phyloP scores from a whole-genome alignment of 2,113 vertebrate genomes.

The Amia ocellicauda region DNA sequence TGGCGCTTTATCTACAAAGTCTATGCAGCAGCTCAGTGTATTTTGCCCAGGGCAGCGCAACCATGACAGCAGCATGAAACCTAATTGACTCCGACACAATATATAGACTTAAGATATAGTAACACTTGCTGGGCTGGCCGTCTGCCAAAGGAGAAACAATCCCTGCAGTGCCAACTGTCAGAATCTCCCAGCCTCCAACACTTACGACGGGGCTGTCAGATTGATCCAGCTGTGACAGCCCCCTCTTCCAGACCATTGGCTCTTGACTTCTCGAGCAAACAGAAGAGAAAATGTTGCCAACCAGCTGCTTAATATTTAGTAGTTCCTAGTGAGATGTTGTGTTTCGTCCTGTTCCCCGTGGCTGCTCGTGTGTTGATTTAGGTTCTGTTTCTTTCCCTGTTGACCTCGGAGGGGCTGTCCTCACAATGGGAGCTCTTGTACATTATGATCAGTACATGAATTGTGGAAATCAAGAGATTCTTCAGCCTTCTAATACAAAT shows the following conservation, averaged over 20 bases:
- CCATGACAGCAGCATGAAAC: conserved; percentile 2
- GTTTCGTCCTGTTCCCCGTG: conserved; percentile 20
- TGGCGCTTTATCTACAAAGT: conserved; percentile 4
- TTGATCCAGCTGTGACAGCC: conserved; percentile 23
- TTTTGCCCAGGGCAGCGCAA: no score
- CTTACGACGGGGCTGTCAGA: conserved; percentile 18
- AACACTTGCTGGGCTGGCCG: neutral
- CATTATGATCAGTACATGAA: neutral
- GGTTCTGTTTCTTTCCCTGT: neutral
- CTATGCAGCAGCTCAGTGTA: neutral
- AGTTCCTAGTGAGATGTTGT: conserved; percentile 16
- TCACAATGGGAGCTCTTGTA: neutral
- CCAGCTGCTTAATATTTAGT: conserved; percentile 23
- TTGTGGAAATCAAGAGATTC: no score
- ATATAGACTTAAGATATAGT: neutral
- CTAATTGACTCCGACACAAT: neutral
- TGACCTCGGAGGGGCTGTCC: neutral
- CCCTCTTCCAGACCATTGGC: conserved; percentile 22
- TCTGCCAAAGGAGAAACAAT: conserved; percentile 15
- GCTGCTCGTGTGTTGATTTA: conserved; percentile 13
- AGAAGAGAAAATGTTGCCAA: conserved; percentile 22
- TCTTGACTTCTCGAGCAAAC: conserved; percentile 19
- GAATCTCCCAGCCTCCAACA: conserved; percentile 11
- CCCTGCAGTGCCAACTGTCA: conserved; percentile 10
- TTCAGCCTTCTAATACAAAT: no score